Evolutionary conservation across 2,888 invertebrate species (phyloP), one percentile per base, ranked within the genome.

Genomic region (Geophilus truncorum): DNA sequence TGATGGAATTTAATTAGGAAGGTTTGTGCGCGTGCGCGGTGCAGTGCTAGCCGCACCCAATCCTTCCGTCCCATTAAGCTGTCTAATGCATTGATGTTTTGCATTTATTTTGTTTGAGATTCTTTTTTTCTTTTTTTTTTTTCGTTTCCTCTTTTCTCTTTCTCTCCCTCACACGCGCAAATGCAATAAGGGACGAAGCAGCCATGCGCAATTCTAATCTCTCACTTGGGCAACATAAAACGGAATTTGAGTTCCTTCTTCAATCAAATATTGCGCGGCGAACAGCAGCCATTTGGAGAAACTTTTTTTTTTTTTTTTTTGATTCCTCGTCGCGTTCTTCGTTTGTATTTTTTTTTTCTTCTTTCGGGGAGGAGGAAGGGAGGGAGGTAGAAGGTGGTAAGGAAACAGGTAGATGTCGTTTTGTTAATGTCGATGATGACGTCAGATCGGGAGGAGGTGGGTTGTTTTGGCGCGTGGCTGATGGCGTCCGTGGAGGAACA

Each of bases 151-250:
- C 45, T 45, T 28, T 28, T 28, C 40, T 36, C 45, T 28, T 78
- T 45, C 45, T 78, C 40, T 45, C 78, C 34, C 78, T 40, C 45
- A n/a, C 45, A 30, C 40, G 34, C 40, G 78, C 45, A 40, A 76
- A 76, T 25, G 80, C 80, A 76, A 80, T 76, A 76, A 80, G 80
- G 40, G 45, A 45, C 34, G 78, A 45, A 57, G 32, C 62, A 34
- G 30, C 79, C 62, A 79, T 57, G 34, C 34, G 79, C 79, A 79
- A 79, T 79, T 79, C 79, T 79, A 79, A 81, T 81, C 81, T 36
- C 62, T 78, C 81, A 80, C 81, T 62, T 40, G 81, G 80, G 81
- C 57, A 80, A 21, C 32, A 81, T 81, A 81, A 81, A 81, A 80
- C 78, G 81, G 81, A 81, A 81, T 81, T 81, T 81, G 79, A 80